Evolutionary conservation across 2,888 invertebrate species (phyloP).

Genomic region (Pterostichus niger): DNA sequence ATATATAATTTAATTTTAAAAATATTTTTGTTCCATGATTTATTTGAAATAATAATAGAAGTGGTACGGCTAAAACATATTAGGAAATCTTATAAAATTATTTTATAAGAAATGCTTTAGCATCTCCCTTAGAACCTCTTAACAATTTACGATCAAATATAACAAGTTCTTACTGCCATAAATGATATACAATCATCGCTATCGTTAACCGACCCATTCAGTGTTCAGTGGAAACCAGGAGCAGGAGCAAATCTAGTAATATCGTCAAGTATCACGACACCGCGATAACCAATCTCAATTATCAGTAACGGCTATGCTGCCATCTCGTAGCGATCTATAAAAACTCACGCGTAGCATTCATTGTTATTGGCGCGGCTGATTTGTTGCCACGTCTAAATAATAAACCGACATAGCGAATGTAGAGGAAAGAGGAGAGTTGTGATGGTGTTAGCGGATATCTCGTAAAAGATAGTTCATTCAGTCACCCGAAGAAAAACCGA

Average conservation of each 20-base stretch:
- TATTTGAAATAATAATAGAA: no score
- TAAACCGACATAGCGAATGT: conserved; percentile 30
- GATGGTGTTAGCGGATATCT: conserved; percentile 33
- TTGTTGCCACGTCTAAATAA: conserved; percentile 63
- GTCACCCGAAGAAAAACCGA: conserved; percentile 35
- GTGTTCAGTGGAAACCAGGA: no score
- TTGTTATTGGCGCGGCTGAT: conserved; percentile 59
- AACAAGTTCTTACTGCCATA: conserved; percentile 25
- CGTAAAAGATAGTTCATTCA: conserved; percentile 63
- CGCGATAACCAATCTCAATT: conserved; percentile 61
- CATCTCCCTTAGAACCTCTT: background rate
- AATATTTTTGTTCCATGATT: no score
- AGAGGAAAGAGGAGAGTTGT: background rate
- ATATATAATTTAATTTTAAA: no score
- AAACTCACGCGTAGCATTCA: conserved; percentile 47
- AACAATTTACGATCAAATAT: conserved; percentile 29
- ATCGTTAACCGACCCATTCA: background rate
- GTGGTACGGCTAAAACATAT: no score
- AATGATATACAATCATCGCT: conserved; percentile 38
- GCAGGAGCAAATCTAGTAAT: conserved; percentile 24
- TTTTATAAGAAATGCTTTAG: background rate
- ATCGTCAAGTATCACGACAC: conserved; percentile 43
- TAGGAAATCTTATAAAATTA: background rate
- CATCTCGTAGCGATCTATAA: conserved; percentile 50
- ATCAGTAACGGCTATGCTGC: conserved; percentile 18